Conservation (phyloP, 2,888 invertebrate genomes). For the Andrena flavipes region DNA sequence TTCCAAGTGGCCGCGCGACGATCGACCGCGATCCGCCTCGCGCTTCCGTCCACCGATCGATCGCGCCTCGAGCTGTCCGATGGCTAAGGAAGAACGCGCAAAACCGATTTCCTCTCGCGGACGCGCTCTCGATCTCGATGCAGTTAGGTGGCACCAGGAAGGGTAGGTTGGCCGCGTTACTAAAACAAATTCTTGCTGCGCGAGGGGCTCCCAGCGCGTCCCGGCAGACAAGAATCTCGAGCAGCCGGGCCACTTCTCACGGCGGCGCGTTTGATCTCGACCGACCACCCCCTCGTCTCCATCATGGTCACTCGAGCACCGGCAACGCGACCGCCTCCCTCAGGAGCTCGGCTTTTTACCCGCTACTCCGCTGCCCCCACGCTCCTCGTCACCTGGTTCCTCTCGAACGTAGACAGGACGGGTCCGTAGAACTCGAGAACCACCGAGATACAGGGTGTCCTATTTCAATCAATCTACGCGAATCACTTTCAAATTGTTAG, state of each 20-base stretch:
- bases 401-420: slow-evolving; percentile 46
- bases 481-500: too few species aligned
- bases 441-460: slow-evolving; percentile 38
- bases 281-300: slow-evolving; percentile 75
- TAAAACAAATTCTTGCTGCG: slow-evolving; percentile 80
- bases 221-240: slow-evolving; percentile 83
- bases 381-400: slow-evolving; percentile 29
- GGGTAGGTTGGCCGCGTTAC: slow-evolving; percentile 71
- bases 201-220: slow-evolving; percentile 77
- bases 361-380: slow-evolving; percentile 39
- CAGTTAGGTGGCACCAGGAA: slow-evolving; percentile 54
- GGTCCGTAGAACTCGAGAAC: slow-evolving; percentile 25
- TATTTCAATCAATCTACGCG: too few species aligned
- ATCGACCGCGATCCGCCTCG: slow-evolving; percentile 22
- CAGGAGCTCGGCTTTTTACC: slow-evolving; percentile 66
- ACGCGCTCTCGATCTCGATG: slow-evolving; percentile 3
- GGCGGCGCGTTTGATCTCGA: slow-evolving; percentile 82
- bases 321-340: slow-evolving; percentile 64
- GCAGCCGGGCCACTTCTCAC: slow-evolving; percentile 83
- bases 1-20: slow-evolving; percentile 33
- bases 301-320: slow-evolving; percentile 73
- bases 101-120: neutral
- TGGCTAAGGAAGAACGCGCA: neutral
- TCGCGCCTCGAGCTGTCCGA: neutral
- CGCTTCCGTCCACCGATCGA: slow-evolving; percentile 10